Evolutionary conservation across 2,113 vertebrate species (phyloP), one percentile per base, ranked within the genome.

Genomic region (Phrynosoma platyrhinos): DNA sequence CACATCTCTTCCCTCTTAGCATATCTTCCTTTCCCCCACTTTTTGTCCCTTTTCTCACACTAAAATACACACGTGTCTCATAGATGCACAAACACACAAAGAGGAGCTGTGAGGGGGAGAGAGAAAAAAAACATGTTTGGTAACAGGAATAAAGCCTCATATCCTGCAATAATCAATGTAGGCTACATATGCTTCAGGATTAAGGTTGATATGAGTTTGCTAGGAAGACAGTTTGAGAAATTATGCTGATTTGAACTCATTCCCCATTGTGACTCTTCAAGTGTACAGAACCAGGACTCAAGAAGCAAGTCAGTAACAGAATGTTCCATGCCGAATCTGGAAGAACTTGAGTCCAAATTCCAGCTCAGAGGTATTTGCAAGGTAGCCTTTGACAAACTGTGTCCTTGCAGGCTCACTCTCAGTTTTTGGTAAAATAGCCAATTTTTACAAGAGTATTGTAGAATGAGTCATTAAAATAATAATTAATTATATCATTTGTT

Each of bases 401-500:
- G 62, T 47, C 74, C 25, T 76, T 5, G 42, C 20, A 74, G 79
- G 10, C 8, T 47, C 47, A 72, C 25, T 18, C 52, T 62, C 23
- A 18, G 2, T 58, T 21, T 12, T 77, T 27, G 76, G 16, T 76
- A 83, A 88, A 88, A 42, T 53, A 58, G 76, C 21, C 32, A 53
- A 9, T 72, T 23, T 74, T 53, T 36, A 58, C 52, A 72, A 87
- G 21, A 32, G 36, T n/a, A 64, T 78, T 83, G 30, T 23, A 81
- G 52, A 42, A 55, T 36, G 20, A 84, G n/a, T 27, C 21, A 36
- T 40, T 23, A 69, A 20, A 82, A 68, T 82, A 82, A 68, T 66
- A 66, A 82, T 66, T 32, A 84, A 84, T 84, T 9, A 40, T 62
- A n/a, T 74, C 79, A 36, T 40, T 75, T 85, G 36, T 66, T 42